Conservation (phyloP, 2,797 vertebrate species). For the Sebastes steindachneri region DNA sequence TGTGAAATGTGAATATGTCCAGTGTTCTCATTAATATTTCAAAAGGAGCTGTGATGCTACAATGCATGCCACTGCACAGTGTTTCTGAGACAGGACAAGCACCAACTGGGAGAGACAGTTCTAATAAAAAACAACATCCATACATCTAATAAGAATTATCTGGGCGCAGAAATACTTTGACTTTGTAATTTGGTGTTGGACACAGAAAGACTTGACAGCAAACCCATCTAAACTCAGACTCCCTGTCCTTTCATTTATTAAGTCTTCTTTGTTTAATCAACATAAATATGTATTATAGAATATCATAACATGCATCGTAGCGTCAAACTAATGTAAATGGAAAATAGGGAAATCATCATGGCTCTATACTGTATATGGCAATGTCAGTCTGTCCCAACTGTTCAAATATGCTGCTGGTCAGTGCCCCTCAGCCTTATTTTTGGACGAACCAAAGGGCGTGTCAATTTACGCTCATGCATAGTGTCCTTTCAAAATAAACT, state of each 20-base stretch:
- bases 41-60: conserved; percentile 19
- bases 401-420: no score
- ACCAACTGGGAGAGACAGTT: neutral
- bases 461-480: no score
- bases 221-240: neutral
- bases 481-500: no score
- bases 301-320: no score
- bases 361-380: no score
- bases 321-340: no score
- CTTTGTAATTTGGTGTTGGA: neutral
- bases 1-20: conserved; percentile 55
- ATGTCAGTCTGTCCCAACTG: no score
- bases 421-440: no score
- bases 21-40: conserved; percentile 64
- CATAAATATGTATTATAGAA: neutral
- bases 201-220: neutral
- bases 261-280: neutral
- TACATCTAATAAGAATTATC: neutral
- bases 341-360: no score
- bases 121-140: neutral
- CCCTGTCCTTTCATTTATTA: neutral
- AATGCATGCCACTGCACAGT: neutral
- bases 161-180: neutral
- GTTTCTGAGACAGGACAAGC: neutral
- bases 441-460: no score